These are phyloP conservation scores for Drosophila parvula DNA, from an alignment of 1,140 invertebrate genomes.

Conservation along the genomic window DNA sequence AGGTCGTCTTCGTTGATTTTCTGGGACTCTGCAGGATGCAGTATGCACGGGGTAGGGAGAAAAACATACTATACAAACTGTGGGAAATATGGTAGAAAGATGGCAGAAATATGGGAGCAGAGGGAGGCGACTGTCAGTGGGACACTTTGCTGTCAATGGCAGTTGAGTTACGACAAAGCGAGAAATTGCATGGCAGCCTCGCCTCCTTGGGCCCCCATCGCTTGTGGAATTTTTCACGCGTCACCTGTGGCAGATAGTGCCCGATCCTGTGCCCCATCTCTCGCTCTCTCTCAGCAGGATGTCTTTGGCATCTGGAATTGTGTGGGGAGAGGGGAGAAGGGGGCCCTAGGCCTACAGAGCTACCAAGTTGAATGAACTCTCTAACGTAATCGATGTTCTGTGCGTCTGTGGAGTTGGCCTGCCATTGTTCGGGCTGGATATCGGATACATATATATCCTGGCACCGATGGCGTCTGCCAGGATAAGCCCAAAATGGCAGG, in stretches of 20 bases:
- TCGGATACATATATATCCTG: conserved; percentile 27
- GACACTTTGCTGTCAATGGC: conserved; percentile 55
- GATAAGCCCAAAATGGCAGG: conserved; percentile 56
- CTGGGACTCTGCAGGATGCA: conserved; percentile 2
- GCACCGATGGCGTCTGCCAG: conserved; percentile 36
- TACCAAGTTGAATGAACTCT: conserved; percentile 33
- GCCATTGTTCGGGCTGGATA: conserved; percentile 18
- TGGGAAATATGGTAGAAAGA: conserved; percentile 3
- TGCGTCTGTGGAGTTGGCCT: conserved; percentile 7
- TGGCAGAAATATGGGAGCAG: not conserved
- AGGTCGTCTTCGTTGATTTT: conserved; percentile 23
- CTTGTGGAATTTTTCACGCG: conserved; percentile 54
- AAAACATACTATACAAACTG: not conserved
- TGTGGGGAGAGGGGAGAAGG: no score
- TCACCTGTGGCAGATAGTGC: conserved; percentile 59
- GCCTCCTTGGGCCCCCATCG: conserved; percentile 16
- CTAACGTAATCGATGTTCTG: conserved; percentile 28
- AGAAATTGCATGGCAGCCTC: conserved; percentile 59
- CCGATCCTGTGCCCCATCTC: not conserved
- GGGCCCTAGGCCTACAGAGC: conserved; percentile 22
- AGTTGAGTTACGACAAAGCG: conserved; percentile 69
- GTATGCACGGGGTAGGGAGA: not conserved
- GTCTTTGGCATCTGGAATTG: not conserved
- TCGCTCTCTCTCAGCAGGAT: not conserved
- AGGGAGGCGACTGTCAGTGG: conserved; percentile 16